Evolutionary conservation across 2,797 vertebrate species (phyloP), one percentile per base, ranked within the genome.

Genomic region (Catharus ustulatus): DNA sequence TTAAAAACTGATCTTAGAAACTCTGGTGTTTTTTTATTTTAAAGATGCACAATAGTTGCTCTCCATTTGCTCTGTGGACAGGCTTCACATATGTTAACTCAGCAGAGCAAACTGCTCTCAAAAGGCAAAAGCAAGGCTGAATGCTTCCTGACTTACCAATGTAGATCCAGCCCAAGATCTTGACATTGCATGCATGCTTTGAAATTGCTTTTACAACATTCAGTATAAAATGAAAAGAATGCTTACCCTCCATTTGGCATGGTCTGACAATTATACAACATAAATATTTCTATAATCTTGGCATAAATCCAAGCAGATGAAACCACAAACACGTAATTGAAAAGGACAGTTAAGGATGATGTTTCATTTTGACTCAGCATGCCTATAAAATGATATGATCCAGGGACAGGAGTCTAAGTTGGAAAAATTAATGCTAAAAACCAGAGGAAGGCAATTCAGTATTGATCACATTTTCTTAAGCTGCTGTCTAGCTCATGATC

Each of bases 281-380:
- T 81, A 89, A 93, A 97, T 92, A 92, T 87, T 78, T 48, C 59
- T 86, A 59, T n/a, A 59, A 66, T 63, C 67, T 75, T 89, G 87
- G 73, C 45, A 75, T 59, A 88, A 84, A 87, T 88, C 89, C 73
- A 84, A 91, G 69, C 27, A 76, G 32, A 71, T 76, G 61, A 79
- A 94, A 71, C 62, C 87, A 75, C 42, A 89, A 82, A 57, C 13
- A 30, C 9, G 32, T 93, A 93, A 97, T 86, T 93, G 92, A 73
- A 93, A 93, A 52, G 52, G 91, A 96, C 91, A 88, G 69, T 76
- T 90, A 76, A 71, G 87, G 91, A 89, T 95, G 91, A 85, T 79
- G 91, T 93, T 96, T 93, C 84, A 52, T 94, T 96, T 94, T 90
- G 67, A 87, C 67, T 92, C 71, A 73, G 45, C 32, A n/a, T 86